A percentile compares a stretch with the other conserved stretches of the same genome.
phyloP scores from a whole-genome alignment of 2,113 vertebrate species.

The Lepidothrix coronata region DNA sequence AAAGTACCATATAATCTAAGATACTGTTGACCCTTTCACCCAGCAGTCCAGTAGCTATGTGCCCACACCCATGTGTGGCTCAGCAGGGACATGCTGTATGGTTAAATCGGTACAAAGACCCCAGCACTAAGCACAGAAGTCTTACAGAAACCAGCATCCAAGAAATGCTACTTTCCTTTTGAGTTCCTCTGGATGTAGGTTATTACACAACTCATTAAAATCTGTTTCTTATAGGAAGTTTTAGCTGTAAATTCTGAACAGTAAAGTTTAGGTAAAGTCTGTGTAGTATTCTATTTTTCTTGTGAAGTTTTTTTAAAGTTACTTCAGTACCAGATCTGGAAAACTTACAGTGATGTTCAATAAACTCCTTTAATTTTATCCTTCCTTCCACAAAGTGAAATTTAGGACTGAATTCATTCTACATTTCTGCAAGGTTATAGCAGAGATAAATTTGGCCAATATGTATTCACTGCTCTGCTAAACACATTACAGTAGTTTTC shows the following conservation, averaged over 20 bases:
- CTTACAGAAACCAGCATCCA: background rate
- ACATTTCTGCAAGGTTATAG: slow-evolving; percentile 20
- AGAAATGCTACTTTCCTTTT: background rate
- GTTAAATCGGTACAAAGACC: background rate
- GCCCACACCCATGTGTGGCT: background rate
- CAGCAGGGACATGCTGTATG: background rate
- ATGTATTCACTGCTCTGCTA: slow-evolving; percentile 51
- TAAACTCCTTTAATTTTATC: slow-evolving; percentile 15
- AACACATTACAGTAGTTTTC: slow-evolving; percentile 42
- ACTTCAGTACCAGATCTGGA: background rate
- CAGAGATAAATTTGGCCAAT: slow-evolving; percentile 47
- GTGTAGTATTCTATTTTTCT: background rate
- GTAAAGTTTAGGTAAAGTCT: background rate
- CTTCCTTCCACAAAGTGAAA: slow-evolving; percentile 7
- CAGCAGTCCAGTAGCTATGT: background rate
- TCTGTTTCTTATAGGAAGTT: background rate
- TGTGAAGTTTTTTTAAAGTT: background rate
- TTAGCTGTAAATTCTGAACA: background rate
- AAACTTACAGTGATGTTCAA: slow-evolving; percentile 8
- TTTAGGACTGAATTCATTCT: slow-evolving; percentile 40
- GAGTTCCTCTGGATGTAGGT: background rate
- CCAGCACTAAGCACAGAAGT: background rate
- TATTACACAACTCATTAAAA: background rate
- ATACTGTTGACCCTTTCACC: background rate
- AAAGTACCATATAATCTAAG: background rate